A percentile compares a stretch with the other conserved stretches of the same genome.
Evolutionary conservation across 2,888 invertebrate species (phyloP).

Genomic region (Calliscelio sp.): DNA sequence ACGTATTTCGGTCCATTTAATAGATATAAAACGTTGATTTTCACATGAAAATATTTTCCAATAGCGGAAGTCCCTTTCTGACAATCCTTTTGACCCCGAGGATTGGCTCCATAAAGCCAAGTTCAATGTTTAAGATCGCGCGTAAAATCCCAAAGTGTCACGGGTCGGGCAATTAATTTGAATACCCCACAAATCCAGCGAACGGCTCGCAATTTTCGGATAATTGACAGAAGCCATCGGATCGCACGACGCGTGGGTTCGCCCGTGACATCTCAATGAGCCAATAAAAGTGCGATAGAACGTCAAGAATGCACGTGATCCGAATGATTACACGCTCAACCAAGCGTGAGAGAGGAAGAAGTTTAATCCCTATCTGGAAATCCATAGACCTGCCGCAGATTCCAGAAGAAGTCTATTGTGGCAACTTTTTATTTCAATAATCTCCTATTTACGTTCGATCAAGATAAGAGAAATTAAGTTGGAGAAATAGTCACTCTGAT

Average conservation of each 20-base stretch:
- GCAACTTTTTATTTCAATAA: neutral
- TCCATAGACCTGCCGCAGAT: neutral
- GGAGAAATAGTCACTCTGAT: too few relatives aligned
- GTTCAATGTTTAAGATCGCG: slow-evolving; percentile 19
- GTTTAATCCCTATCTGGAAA: slow-evolving; percentile 24
- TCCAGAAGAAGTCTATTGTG: neutral
- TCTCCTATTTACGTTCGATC: too few relatives aligned
- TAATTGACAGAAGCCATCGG: slow-evolving; percentile 62
- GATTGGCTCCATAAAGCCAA: slow-evolving; percentile 25
- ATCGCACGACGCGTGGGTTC: slow-evolving; percentile 60
- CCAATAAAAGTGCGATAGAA: slow-evolving; percentile 69
- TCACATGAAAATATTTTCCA: too few relatives aligned
- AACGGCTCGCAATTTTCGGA: slow-evolving; percentile 58
- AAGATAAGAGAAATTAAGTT: too few relatives aligned
- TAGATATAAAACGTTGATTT: too few relatives aligned
- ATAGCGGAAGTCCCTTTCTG: too few relatives aligned
- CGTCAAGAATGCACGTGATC: slow-evolving; percentile 71
- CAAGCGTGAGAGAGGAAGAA: slow-evolving; percentile 58
- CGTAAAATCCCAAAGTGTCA: slow-evolving; percentile 42
- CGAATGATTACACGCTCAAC: slow-evolving; percentile 66
- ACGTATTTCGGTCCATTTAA: too few relatives aligned
- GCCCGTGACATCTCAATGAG: slow-evolving; percentile 66
- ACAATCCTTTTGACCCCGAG: slow-evolving; percentile 15
- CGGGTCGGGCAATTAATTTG: slow-evolving; percentile 52
- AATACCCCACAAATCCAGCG: slow-evolving; percentile 51